These are phyloP conservation scores for Cirrhinus mrigala DNA, from an alignment of 2,797 vertebrate genomes.

Conservation along the genomic window DNA sequence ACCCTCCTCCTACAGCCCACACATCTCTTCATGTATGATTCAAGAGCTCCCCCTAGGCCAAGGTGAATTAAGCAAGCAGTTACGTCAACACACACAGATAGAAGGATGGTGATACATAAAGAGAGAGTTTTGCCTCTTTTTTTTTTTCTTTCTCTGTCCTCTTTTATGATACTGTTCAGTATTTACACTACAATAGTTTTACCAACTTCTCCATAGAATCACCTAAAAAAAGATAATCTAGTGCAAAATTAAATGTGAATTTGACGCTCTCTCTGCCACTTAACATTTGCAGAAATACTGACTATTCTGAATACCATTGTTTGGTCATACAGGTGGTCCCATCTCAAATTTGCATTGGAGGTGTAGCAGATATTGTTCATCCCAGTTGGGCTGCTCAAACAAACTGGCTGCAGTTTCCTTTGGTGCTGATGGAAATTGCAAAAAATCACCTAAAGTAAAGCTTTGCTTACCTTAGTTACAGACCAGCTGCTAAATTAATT, in stretches of 20 bases:
- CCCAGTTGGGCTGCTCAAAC: neutral
- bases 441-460: neutral
- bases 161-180: neutral
- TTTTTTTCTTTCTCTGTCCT: neutral
- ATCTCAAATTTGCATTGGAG: neutral
- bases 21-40: constrained; percentile 49
- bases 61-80: constrained; percentile 41
- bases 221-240: neutral
- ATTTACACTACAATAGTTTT: neutral
- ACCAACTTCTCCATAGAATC: neutral
- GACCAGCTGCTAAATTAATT: too few relatives aligned
- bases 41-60: constrained; percentile 63
- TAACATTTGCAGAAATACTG: neutral
- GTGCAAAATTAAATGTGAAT: neutral
- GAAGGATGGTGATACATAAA: neutral
- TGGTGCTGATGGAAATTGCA: neutral
- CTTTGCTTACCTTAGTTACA: neutral
- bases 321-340: neutral
- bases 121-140: neutral
- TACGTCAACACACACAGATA: neutral
- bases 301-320: neutral
- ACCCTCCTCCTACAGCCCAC: constrained; percentile 16
- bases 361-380: too few relatives aligned
- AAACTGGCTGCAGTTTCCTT: neutral
- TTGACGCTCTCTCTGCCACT: neutral